Evolutionary conservation across 2,797 vertebrate genomes (phyloP), one percentile per base, ranked within the genome.

Genomic region (Gephyroberyx darwinii): DNA sequence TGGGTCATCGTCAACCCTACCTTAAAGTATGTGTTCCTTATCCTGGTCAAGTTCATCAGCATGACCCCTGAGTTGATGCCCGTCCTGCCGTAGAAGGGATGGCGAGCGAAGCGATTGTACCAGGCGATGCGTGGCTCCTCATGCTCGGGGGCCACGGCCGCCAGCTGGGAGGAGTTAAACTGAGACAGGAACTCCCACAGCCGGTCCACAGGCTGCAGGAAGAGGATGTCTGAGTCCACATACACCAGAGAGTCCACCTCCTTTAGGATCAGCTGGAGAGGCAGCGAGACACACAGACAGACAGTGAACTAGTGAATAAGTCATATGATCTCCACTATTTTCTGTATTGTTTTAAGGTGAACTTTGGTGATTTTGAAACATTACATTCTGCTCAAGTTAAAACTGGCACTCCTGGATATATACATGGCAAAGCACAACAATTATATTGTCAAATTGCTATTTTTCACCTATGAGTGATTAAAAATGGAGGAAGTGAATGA

Each of bases 41-140:
- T 96, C 69, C 95, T 92, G 0, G 96, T 97, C 94, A 99, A 94
- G 82, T 98, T 99, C 96, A 98, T 98, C 58, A 99, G 89, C 96
- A 98, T 98, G 45, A 98, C 96, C 30, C 96, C 97, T 0, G 97
- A 99, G 93, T 98, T 98, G 76, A 99, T 85, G 67, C 97, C 97
- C 0, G 96, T 97, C 77, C 81, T 89, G 74, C 97, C 96, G n/a
- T 97, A 96, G 89, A 94, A 97, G 0, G 96, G 96, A 78, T 98
- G 96, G 10, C 96, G 94, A 67, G 96, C 96, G 77, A 99, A 99
- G 65, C 96, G 95, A 83, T 92, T 98, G 82, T 98, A 98, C 97
- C 97, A 98, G 45, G 96, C 97, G 0, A 98, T 96, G 6, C 96
- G 95, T 14, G 96, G 95, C 54, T 98, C 97, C 87, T 97, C 96